Percentiles rank a stretch among this genome's conserved stretches.
Evolutionary conservation across 2,113 vertebrate genomes (phyloP).

Genomic region (Leptocoma aspasia): DNA sequence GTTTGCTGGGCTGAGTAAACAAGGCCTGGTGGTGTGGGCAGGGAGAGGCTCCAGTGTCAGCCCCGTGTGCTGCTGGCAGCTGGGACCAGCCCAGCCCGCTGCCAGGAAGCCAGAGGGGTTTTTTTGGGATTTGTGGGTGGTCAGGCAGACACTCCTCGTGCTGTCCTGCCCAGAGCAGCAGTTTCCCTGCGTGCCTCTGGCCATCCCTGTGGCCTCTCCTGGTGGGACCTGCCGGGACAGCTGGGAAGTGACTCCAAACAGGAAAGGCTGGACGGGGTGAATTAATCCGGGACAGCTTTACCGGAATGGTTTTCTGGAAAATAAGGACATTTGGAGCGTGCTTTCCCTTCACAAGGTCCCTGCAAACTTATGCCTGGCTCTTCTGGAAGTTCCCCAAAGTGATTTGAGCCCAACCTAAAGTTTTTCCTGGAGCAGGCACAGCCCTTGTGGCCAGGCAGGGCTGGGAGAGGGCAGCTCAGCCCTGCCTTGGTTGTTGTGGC

Average conservation of each 20-base stretch:
- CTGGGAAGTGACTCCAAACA: neutral
- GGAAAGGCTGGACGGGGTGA: neutral
- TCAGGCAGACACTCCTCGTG: neutral
- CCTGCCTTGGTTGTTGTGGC: neutral
- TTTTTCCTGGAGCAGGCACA: neutral
- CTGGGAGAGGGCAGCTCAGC: fast-evolving
- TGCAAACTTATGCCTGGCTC: neutral
- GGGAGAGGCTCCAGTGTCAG: neutral
- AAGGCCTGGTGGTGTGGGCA: neutral
- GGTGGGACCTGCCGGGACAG: neutral
- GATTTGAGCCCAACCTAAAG: neutral
- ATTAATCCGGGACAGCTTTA: neutral
- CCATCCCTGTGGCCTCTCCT: neutral
- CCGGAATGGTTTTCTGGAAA: neutral
- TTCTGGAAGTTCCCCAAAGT: neutral
- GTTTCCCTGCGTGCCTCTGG: neutral
- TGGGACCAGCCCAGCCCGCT: neutral
- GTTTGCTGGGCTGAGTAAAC: neutral
- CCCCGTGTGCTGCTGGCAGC: neutral
- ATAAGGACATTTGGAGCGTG: neutral
- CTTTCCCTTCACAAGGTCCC: neutral
- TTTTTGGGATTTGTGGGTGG: neutral
- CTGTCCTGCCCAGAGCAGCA: neutral
- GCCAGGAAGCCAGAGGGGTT: neutral
- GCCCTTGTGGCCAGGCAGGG: neutral